A percentile compares a stretch with the other conserved stretches of the same genome.
These are phyloP conservation scores for Heterotis niloticus DNA, from an alignment of 2,113 vertebrate genomes.

Conservation along the genomic window DNA sequence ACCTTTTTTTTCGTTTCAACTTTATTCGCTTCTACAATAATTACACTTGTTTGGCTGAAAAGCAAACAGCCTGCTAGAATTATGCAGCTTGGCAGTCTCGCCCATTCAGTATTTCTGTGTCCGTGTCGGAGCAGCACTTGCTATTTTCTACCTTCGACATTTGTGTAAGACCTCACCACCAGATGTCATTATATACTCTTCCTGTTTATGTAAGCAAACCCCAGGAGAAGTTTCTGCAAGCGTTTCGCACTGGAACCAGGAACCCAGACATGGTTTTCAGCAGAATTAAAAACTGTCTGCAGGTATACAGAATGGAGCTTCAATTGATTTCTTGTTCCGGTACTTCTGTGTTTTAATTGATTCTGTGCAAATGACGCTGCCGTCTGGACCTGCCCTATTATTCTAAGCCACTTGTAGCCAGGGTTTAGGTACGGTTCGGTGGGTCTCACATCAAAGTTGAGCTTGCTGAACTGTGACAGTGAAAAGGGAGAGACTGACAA, in stretches of 20 bases:
- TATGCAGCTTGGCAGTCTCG: no score
- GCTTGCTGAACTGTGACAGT: slow-evolving; percentile 1
- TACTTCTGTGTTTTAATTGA: slow-evolving; percentile 9
- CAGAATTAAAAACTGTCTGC: neutral
- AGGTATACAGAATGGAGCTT: neutral
- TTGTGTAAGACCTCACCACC: neutral
- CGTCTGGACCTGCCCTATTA: neutral
- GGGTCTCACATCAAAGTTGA: neutral
- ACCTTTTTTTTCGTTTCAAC: no score
- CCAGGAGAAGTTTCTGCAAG: neutral
- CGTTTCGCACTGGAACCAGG: no score
- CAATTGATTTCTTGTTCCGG: slow-evolving; percentile 8
- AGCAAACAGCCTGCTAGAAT: no score
- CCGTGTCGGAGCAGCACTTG: neutral
- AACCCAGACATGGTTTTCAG: neutral
- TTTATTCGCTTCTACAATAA: no score
- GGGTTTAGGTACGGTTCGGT: slow-evolving; percentile 15
- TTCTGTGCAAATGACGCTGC: neutral
- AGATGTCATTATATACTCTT: slow-evolving; percentile 12
- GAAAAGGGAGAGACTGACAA: neutral
- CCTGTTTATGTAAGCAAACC: neutral
- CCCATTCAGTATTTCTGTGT: no score
- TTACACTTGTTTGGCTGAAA: no score
- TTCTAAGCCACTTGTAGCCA: neutral
- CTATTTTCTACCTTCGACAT: no score